phyloP scores from a whole-genome alignment of 2,797 vertebrate genomes.

The Lerista edwardsae region DNA sequence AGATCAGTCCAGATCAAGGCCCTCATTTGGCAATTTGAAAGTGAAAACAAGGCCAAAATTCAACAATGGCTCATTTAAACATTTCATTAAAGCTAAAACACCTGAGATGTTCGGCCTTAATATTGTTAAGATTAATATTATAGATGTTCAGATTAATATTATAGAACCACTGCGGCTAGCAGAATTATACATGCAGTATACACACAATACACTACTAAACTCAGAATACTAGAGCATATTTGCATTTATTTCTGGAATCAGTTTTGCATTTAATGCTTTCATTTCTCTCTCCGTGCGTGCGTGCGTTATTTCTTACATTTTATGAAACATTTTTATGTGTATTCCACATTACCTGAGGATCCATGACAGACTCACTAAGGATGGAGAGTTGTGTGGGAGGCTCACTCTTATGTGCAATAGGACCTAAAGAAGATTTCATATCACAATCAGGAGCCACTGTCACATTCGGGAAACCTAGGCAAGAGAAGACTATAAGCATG shows the following conservation, averaged over 20 bases:
- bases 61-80: too few relatives aligned
- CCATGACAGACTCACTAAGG: constrained; percentile 83
- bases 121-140: neutral
- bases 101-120: neutral
- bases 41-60: too few relatives aligned
- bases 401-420: constrained; percentile 79
- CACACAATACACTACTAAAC: neutral
- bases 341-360: constrained; percentile 82
- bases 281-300: too few relatives aligned
- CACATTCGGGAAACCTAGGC: constrained; percentile 88
- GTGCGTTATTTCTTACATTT: neutral
- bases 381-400: constrained; percentile 80
- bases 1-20: too few relatives aligned
- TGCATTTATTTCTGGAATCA: neutral
- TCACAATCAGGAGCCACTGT: constrained; percentile 87
- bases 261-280: neutral
- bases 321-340: neutral
- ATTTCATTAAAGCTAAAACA: neutral
- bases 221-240: neutral
- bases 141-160: neutral
- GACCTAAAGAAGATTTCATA: constrained; percentile 75
- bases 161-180: too few relatives aligned
- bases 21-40: too few relatives aligned
- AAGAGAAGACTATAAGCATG: constrained; percentile 47
- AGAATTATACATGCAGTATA: neutral